Base-by-base conservation (phyloP, 2,113 vertebrate genomes). In the Pangasianodon hypophthalmus region DNA sequence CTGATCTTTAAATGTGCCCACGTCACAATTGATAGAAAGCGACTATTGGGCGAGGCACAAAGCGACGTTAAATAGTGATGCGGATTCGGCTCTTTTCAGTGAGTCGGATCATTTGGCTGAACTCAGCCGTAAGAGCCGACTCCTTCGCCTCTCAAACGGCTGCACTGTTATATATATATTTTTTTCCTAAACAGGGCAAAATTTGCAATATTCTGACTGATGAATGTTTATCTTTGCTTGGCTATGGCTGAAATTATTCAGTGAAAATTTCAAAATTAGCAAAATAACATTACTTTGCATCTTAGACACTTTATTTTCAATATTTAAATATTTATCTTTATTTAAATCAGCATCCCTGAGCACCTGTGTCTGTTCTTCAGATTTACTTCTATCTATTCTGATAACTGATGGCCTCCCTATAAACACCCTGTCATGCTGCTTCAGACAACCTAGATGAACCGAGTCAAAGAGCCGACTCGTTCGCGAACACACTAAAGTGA, bases 1-100 rank as follows among this genome's bases (percentile, higher is more conserved):
- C 21, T 88, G 77, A 90, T 87, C 87, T 84, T 89, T 80, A 92
- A 87, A 90, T 9, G 29, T 29, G 29, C 13, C 16, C 29, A 77
- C 91, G 91, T 91, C 91, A 91, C 67, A 79, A 87, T 54, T 87
- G 60, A 71, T 60, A 13, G 46, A 77, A 71, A 2, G 26, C 6
- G 5, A 16, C n/a, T 10, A 84, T 84, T 90, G 91, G 89, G 37
- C 11, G 19, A 86, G 19, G 4, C n/a, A 5, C 81, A 82, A 29
- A 32, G 18, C 50, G 2, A 32, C 80, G 13, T 32, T 18, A 32
- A 52, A 32, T 54, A 14, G 26, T 19, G 19, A 10, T 58, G 6
- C 7, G 29, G 41, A 3, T 62, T 21, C 37, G 56, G 19, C 0
- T 60, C 50, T 60, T 84, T 44, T 60, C 24, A 84, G 8, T 84